phyloP scores from a whole-genome alignment of 2,797 vertebrate species.

The Novumbra hubbsi region DNA sequence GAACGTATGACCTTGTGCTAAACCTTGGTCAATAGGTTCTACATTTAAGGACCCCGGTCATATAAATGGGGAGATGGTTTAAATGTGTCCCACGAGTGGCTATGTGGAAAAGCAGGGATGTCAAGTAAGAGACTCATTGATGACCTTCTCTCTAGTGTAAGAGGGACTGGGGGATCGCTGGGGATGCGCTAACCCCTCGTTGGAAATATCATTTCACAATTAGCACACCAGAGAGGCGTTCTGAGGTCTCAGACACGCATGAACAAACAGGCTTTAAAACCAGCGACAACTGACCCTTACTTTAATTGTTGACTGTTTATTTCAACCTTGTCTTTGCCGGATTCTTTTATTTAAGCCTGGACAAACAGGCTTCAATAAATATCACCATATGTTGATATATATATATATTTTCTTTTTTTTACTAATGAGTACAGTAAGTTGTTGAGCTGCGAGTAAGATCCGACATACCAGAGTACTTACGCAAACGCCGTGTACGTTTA shows the following conservation, averaged over 20 bases:
- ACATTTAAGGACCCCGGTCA: slow-evolving; percentile 46
- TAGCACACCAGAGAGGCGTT: slow-evolving; percentile 29
- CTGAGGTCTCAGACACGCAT: slow-evolving; percentile 5
- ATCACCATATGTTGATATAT: not conserved
- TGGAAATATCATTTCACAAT: slow-evolving; percentile 59
- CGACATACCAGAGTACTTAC: slow-evolving; percentile 23
- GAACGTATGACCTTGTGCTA: slow-evolving; percentile 80
- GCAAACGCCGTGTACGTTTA: slow-evolving; percentile 34
- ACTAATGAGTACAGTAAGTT: not conserved
- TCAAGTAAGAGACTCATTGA: slow-evolving; percentile 43
- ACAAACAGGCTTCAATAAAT: not conserved
- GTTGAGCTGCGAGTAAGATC: not conserved
- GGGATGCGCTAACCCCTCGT: slow-evolving; percentile 18
- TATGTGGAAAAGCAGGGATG: slow-evolving; percentile 14
- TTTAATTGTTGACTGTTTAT: slow-evolving; percentile 16
- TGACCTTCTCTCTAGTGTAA: slow-evolving; percentile 52
- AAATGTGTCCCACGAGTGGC: slow-evolving; percentile 48
- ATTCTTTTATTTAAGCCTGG: not conserved
- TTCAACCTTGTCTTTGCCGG: not conserved
- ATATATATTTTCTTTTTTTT: not conserved
- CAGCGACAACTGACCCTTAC: slow-evolving; percentile 27
- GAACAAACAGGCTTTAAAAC: slow-evolving; percentile 12
- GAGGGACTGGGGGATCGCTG: slow-evolving; percentile 49
- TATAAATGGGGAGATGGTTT: slow-evolving; percentile 41
- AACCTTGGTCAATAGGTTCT: slow-evolving; percentile 64